Evolutionary conservation across 2,797 vertebrate species (phyloP), one percentile per base, ranked within the genome.

Genomic region (Pseudochaenichthys georgianus): DNA sequence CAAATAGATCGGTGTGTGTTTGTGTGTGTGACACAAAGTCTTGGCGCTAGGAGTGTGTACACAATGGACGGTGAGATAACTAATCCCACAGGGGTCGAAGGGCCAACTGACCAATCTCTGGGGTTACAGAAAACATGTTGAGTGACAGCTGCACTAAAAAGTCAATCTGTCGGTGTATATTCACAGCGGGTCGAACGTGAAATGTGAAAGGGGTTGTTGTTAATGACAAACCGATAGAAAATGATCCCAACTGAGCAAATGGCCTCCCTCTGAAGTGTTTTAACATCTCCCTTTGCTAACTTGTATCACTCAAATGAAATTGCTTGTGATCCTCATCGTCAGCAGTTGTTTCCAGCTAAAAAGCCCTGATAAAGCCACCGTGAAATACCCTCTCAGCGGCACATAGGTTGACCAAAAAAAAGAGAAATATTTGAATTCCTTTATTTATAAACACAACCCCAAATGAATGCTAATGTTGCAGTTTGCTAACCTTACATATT

Each of bases 81-180:
- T 58, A 61, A 85, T 73, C 31, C 21, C 43, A 4, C 47, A 50
- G 46, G 47, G 59, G 63, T 83, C 59, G 77, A 72, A 66, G 73
- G 60, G 81, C 70, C 85, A 78, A 74, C 13, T 4, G 75, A 63
- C 21, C 38, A 60, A 31, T 34, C 13, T 57, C 66, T 60, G 54
- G 11, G 53, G 60, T 64, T 63, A 53, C 15, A 42, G 50, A 34
- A 57, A 57, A 34, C 34, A 2, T 38, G 9, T 46, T 47, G 2
- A 19, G 23, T 41, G 41, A 51, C 41, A 64, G 23, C 12, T 64
- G 61, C 5, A 23, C 9, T 38, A 11, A 19, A 38, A 38, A 5
- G 13, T 38, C 8, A 38, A 38, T 38, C 8, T 38, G 4, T 59
- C 45, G 52, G 46, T 70, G 5, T 11, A 9, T 23, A 13, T 43